Evolutionary conservation across 2,797 vertebrate species (phyloP).

Genomic region (Percopsis omiscomaycus): DNA sequence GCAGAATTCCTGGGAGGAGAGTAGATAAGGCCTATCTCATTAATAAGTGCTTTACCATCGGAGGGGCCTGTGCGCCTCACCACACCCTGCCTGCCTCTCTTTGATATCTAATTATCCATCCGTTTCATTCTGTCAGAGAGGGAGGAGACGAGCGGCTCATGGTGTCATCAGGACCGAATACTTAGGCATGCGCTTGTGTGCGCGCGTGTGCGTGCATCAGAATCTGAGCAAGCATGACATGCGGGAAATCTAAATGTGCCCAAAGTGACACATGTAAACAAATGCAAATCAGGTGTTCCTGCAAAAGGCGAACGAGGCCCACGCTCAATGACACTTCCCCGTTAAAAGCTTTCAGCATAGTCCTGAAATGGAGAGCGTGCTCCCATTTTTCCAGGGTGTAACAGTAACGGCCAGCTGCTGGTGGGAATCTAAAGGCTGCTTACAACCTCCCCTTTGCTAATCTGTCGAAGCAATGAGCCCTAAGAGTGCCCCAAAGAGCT

Average conservation of each 20-base stretch:
- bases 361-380: conserved; percentile 41
- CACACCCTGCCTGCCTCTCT: conserved; percentile 80
- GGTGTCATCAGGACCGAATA: conserved; percentile 66
- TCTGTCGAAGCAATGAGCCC: conserved; percentile 43
- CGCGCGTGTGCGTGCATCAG: conserved; percentile 31
- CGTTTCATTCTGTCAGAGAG: conserved; percentile 75
- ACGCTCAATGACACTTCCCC: conserved; percentile 20
- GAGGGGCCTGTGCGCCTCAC: conserved; percentile 82
- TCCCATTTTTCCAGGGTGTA: conserved; percentile 33
- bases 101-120: conserved; percentile 85
- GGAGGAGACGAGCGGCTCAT: conserved; percentile 67
- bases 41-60: conserved; percentile 94
- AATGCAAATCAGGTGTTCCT: conserved; percentile 67
- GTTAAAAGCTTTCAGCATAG: conserved; percentile 49
- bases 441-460: conserved; percentile 47
- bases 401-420: conserved; percentile 27
- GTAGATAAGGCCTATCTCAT: conserved; percentile 98
- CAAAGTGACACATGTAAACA: conserved; percentile 68
- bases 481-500: conserved; percentile 27
- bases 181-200: conserved; percentile 28
- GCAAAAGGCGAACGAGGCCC: conserved; percentile 25
- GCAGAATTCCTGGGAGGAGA: conserved; percentile 92
- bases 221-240: conserved; percentile 48
- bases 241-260: conserved; percentile 55
- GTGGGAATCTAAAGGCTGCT: conserved; percentile 31